These are phyloP conservation scores for Centropus bengalensis DNA, from an alignment of 2,113 vertebrate species.

Conservation along the genomic window DNA sequence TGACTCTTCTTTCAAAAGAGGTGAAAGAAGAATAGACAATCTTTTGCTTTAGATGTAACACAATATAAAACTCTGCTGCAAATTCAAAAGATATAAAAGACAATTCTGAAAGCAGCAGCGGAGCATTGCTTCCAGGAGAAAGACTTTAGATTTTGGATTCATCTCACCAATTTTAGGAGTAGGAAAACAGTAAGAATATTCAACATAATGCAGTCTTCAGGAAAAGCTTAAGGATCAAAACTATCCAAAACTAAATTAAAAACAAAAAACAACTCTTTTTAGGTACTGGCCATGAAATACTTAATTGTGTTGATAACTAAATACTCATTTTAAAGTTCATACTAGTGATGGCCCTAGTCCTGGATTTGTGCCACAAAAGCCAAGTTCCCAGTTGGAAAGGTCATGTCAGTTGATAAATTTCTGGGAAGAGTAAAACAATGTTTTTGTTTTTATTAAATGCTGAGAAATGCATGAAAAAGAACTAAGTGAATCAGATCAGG, in stretches of 20 bases:
- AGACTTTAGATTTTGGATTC: neutral
- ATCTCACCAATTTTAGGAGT: neutral
- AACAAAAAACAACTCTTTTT: neutral
- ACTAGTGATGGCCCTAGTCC: neutral
- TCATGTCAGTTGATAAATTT: neutral
- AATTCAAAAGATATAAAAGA: neutral
- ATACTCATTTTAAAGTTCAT: neutral
- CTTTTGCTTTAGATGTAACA: neutral
- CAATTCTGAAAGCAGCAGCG: neutral
- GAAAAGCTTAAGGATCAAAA: neutral
- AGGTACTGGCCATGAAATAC: neutral
- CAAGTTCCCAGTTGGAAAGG: neutral
- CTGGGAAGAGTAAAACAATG: neutral
- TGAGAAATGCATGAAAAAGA: neutral
- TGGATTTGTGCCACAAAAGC: neutral
- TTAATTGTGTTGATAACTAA: rapidly evolving
- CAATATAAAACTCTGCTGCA: neutral
- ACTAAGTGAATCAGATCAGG: neutral
- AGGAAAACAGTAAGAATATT: neutral
- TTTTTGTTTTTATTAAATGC: neutral
- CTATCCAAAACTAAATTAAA: neutral
- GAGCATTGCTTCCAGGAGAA: neutral
- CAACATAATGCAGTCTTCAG: neutral
- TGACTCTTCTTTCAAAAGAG: neutral
- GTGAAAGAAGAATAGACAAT: neutral